Base-by-base conservation (phyloP, 2,113 vertebrate species). In the Pterophyllum scalare region DNA sequence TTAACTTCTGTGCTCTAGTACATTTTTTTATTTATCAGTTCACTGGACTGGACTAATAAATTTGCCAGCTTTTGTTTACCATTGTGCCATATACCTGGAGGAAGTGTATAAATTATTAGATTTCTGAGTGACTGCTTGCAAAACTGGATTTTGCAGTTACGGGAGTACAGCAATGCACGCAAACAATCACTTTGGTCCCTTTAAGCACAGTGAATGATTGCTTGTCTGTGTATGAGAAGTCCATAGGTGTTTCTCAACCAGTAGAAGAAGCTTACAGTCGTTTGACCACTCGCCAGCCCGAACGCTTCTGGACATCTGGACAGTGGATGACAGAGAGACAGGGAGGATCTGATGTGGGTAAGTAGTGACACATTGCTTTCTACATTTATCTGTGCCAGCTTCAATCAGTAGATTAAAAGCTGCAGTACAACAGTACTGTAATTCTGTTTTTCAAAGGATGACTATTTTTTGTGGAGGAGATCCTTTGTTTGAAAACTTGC, bases 261-360 rank as follows among this genome's bases (percentile, higher is more conserved):
- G 91, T 95, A 60, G 95, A 89, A 46, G 93, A 95, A 0, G 93
- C 94, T 19, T 97, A 94, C 87, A 90, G 79, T 35, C 94, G 22
- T 6, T 92, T 98, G 92, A 97, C 96, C 5, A 92, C 95, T 3
- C 94, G 95, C 8, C 92, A 97, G 15, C 95, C 97, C 11, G 33
- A 89, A 43, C 86, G 54, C 24, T 97, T 98, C 91, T 97, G 97
- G 97, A 97, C 97, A 2, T 98, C 97, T 40, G 97, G 97, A 59
- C 97, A 98, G 91, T 98, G 97, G 97, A 98, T 98, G 97, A 98
- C 97, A 0, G 97, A 98, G 87, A 90, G 95, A 82, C 96, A 89
- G 70, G 97, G 97, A 28, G 97, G 97, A 87, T 98, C 97, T 4
- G 97, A 98, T 62, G 97, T 97, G 4, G 97, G 97, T 98, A 77